Percentiles rank a stretch among this genome's conserved stretches.
These are phyloP conservation scores for Halcyon smyrnensis DNA, from an alignment of 2,797 vertebrate species.

Conservation along the genomic window DNA sequence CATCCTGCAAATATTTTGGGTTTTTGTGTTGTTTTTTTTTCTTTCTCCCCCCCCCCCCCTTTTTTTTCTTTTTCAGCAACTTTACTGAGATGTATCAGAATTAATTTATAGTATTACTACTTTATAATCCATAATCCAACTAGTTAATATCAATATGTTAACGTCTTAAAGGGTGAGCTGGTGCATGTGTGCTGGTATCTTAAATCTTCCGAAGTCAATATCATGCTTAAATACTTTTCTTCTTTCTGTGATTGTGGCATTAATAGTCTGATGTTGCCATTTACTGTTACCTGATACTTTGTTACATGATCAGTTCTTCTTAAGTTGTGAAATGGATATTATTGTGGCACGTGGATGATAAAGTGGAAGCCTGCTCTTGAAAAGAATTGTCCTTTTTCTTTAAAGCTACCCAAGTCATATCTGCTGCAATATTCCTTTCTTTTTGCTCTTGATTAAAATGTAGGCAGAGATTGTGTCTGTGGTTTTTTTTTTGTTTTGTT, in stretches of 20 bases:
- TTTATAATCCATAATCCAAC: slow-evolving; percentile 9
- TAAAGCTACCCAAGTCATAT: background rate
- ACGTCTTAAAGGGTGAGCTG: background rate
- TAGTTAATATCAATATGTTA: background rate
- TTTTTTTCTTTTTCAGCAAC: background rate
- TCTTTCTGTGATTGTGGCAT: background rate
- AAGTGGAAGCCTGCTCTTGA: background rate
- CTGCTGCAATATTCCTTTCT: background rate
- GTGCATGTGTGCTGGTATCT: background rate
- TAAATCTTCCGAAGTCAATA: background rate
- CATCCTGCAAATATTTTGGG: slow-evolving; percentile 10
- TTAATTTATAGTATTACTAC: background rate
- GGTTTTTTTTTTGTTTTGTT: background rate
- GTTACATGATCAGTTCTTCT: background rate
- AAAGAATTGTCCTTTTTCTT: background rate
- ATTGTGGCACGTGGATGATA: background rate
- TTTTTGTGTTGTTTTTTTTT: background rate
- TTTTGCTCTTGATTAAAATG: background rate
- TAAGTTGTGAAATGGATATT: background rate
- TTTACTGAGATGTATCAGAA: slow-evolving; percentile 27
- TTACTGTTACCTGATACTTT: slow-evolving; percentile 9
- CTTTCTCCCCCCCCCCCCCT: background rate
- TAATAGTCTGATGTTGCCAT: background rate
- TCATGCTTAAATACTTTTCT: background rate
- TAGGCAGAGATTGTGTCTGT: background rate